Evolutionary conservation across 1,140 invertebrate species (phyloP).

Genomic region (Drosophila busckii): DNA sequence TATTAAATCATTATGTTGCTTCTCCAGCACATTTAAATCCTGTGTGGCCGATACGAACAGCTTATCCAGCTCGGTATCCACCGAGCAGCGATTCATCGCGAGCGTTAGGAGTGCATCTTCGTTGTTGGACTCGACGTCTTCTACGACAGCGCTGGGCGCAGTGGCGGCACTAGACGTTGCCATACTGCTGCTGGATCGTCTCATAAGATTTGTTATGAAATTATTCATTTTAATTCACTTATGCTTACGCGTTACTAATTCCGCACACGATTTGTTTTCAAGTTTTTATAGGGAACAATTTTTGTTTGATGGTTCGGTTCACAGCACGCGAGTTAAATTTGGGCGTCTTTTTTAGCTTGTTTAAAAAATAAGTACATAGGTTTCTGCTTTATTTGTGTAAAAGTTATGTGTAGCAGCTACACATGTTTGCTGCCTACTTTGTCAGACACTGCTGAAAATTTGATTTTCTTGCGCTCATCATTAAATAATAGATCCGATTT

Average conservation of each 20-base stretch:
- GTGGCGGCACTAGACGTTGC: background rate
- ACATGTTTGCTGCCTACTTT: conserved; percentile 30
- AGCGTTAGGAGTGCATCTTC: background rate
- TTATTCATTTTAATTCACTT: conserved; percentile 41
- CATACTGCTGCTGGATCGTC: conserved; percentile 53
- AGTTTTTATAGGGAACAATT: no score
- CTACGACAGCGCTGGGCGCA: background rate
- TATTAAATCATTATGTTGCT: conserved; percentile 30
- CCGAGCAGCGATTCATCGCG: conserved; percentile 14
- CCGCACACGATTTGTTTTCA: conserved; percentile 49
- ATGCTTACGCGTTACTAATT: conserved; percentile 16
- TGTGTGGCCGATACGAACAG: conserved; percentile 41
- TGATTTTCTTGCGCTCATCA: conserved; percentile 28
- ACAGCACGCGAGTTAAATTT: no score
- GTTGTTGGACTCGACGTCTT: background rate
- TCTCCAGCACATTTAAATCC: conserved; percentile 35
- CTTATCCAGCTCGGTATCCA: conserved; percentile 19
- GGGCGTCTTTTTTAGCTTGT: no score
- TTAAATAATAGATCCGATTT: conserved; percentile 48
- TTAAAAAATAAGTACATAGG: conserved; percentile 17
- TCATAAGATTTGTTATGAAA: conserved; percentile 66
- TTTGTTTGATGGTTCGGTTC: conserved; percentile 28
- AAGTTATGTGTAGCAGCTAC: conserved; percentile 12
- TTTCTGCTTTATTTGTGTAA: conserved; percentile 16
- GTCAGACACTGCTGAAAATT: conserved; percentile 24